Evolutionary conservation across 2,888 invertebrate genomes (phyloP), one percentile per base, ranked within the genome.

Genomic region (Cosmorhoe ocellata): DNA sequence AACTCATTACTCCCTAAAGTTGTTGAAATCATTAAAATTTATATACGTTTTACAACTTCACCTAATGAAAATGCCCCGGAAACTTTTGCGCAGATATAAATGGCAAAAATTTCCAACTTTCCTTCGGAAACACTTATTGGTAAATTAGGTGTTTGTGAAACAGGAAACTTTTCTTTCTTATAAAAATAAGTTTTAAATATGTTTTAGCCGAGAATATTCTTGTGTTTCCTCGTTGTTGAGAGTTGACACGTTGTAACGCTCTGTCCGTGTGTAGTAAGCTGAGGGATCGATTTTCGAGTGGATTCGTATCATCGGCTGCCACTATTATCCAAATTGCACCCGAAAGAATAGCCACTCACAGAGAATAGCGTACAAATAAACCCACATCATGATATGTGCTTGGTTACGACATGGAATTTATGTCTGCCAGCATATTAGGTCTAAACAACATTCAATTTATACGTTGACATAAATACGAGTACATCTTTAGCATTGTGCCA

Each of bases 1-100:
- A 76, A 71, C 79, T 79, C 76, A 81, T 82, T 82, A 79, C 77
- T 71, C 69, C 67, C 70, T 62, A 62, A 79, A 79, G 77, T 81
- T 79, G 76, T 70, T 72, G 70, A 69, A 81, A 82, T 81, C 81
- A 79, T 84, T 83, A 81, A 79, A 82, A 79, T 82, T 81, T 81
- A 82, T 80, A 71, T 64, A 77, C 75, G 71, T 74, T 70, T 67
- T 69, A 71, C 68, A 74, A 79, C 72, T 79, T 75, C 63, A 67
- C 66, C 69, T 74, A 76, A 81, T 79, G 79, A 79, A 79, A 77
- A 79, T 73, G 67, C 64, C 68, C 64, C 71, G 72, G 73, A 76
- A 68, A 66, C 71, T 67, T 69, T 66, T 61, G 53, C 46, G 56
- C 61, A 63, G 67, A 67, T 63, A 66, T 64, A 65, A 63, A 51